A percentile compares a stretch with the other conserved stretches of the same genome.
Evolutionary conservation across 2,888 invertebrate genomes (phyloP).

Genomic region (Aelia acuminata): DNA sequence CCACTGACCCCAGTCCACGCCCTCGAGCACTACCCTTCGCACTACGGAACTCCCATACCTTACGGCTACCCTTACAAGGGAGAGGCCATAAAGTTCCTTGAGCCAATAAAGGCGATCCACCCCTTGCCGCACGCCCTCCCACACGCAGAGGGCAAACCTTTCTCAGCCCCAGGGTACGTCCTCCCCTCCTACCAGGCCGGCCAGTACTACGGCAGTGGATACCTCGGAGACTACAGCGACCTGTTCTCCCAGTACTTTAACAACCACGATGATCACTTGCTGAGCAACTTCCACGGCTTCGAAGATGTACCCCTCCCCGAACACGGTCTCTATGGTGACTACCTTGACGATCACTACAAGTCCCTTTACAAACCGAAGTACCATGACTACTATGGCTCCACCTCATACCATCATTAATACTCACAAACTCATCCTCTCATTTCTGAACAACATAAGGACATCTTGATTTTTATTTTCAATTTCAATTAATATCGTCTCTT

Average conservation of each 20-base stretch:
- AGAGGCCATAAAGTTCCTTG: neutral
- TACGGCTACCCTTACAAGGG: neutral
- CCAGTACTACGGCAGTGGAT: neutral
- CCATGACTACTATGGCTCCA: slow-evolving; percentile 25
- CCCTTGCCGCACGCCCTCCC: neutral
- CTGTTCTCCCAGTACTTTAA: neutral
- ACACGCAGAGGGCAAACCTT: neutral
- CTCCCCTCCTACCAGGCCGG: neutral
- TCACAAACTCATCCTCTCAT: neutral
- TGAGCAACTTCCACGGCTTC: neutral
- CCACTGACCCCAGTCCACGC: slow-evolving; percentile 31
- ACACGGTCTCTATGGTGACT: neutral
- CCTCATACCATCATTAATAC: slow-evolving; percentile 18
- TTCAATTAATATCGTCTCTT: neutral
- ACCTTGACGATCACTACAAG: neutral
- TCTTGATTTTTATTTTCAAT: neutral
- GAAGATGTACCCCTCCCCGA: neutral
- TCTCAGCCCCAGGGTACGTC: neutral
- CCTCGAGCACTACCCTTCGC: neutral
- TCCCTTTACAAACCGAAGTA: slow-evolving; percentile 7
- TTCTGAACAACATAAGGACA: neutral
- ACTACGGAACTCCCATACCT: neutral
- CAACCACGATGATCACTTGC: neutral
- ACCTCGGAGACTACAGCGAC: neutral
- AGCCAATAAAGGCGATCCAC: slow-evolving; percentile 28